Evolutionary conservation across 2,113 vertebrate species (phyloP), one percentile per base, ranked within the genome.

Genomic region (Phyllostomus hastatus): DNA sequence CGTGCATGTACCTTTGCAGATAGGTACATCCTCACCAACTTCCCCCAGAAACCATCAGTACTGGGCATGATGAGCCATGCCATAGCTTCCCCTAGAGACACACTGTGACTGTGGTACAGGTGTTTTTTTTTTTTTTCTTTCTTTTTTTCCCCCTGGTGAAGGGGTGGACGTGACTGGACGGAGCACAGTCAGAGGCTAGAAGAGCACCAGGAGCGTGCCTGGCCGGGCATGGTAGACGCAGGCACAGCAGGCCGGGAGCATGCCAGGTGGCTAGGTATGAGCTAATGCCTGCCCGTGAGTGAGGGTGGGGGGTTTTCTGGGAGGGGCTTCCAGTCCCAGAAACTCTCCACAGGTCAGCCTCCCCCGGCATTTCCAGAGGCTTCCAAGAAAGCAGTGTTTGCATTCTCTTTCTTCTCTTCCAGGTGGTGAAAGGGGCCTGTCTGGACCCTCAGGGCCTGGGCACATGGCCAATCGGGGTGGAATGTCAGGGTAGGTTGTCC

Each of bases 171-270:
- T 90, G 99, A 99, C 96, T 99, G 99, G 99, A 95, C 96, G 9
- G 99, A 99, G 95, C 99, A 99, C n/a, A 97, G 97, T 38, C 98
- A 99, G 84, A 99, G 99, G 97, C 98, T 99, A 94, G 99, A 99
- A 54, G 99, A 99, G 54, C 98, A 98, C 22, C 98, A 95, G 89
- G 99, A 99, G 95, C 97, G 99, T 82, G 72, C 98, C 61, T 99
- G 99, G 99, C 99, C 99, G 97, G 98, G 99, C 97, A 98, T 90
- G 26, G 91, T 97, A 95, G 98, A 96, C 38, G 22, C 96, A 35
- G 98, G 97, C 95, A 7, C 97, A 7, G 97, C 97, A 31, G 96
- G 97, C 97, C 97, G 97, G 94, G 98, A 98, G 86, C 98, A 98
- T 43, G 94, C 98, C 6, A 97, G 98, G 97, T 99, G 98, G 98